These are phyloP conservation scores for Psix sp. DNA, from an alignment of 1,140 invertebrate genomes.

Conservation along the genomic window DNA sequence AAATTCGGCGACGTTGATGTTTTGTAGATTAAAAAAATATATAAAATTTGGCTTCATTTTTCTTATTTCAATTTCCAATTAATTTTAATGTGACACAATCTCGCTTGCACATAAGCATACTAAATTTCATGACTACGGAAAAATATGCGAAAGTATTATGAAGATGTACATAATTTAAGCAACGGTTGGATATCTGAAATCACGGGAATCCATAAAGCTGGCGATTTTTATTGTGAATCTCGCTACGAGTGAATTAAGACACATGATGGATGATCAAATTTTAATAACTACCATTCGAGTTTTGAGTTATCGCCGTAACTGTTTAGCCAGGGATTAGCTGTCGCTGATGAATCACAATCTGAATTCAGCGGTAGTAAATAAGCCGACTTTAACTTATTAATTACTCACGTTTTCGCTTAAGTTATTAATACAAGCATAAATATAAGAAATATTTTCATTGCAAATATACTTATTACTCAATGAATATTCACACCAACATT, in stretches of 20 bases:
- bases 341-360: slow-evolving; percentile 43
- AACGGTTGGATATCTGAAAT: slow-evolving; percentile 34
- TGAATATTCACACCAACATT: no score
- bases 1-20: no score
- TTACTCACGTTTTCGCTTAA: no score
- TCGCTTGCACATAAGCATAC: slow-evolving; percentile 49
- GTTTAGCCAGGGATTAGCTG: slow-evolving; percentile 30
- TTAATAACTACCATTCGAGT: slow-evolving; percentile 35
- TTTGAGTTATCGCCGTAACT: slow-evolving; percentile 49
- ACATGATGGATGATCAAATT: slow-evolving; percentile 47
- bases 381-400: no score
- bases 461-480: no score
- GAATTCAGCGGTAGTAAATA: slow-evolving; percentile 25
- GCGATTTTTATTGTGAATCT: slow-evolving; percentile 28
- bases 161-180: slow-evolving; percentile 40
- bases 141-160: slow-evolving; percentile 42
- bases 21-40: no score
- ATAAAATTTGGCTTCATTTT: no score
- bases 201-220: slow-evolving; percentile 20
- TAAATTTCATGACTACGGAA: slow-evolving; percentile 41
- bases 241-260: slow-evolving; percentile 26
- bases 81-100: slow-evolving; percentile 52
- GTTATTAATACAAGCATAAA: no score
- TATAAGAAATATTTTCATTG: slow-evolving; percentile 2
- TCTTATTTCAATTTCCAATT: neutral